A percentile compares a stretch with the other conserved stretches of the same genome.
phyloP scores from a whole-genome alignment of 2,113 vertebrate species.

The Erythrocercus mccallii region DNA sequence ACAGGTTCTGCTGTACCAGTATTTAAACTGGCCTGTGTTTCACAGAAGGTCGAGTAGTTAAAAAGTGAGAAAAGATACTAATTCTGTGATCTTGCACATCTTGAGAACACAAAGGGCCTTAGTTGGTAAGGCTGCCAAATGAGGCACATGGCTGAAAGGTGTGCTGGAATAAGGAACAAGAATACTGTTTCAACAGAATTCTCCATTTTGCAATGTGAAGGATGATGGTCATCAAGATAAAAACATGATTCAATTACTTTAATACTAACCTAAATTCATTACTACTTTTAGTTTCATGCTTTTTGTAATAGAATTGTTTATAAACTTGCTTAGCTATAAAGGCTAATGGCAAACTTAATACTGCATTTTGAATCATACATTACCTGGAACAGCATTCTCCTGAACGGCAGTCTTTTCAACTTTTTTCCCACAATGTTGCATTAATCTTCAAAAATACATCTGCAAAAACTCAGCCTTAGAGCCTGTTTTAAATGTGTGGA shows the following conservation, averaged over 20 bases:
- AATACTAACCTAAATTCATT: not conserved
- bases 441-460: not conserved
- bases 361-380: not conserved
- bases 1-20: not conserved
- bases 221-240: not conserved
- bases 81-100: rapidly evolving
- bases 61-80: not conserved
- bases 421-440: not conserved
- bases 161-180: not conserved
- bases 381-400: not conserved
- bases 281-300: not conserved
- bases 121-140: not conserved
- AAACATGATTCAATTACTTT: not conserved
- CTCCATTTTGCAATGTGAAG: not conserved
- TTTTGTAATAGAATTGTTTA: not conserved
- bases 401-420: not conserved
- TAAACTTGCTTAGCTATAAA: not conserved
- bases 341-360: not conserved
- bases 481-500: not conserved
- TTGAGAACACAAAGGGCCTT: not conserved
- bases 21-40: not conserved
- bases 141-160: not conserved
- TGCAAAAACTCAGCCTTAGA: not conserved
- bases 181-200: not conserved
- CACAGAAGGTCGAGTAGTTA: not conserved